These are phyloP conservation scores for Brachionus rubens DNA, from an alignment of 1,140 invertebrate genomes.

Conservation along the genomic window DNA sequence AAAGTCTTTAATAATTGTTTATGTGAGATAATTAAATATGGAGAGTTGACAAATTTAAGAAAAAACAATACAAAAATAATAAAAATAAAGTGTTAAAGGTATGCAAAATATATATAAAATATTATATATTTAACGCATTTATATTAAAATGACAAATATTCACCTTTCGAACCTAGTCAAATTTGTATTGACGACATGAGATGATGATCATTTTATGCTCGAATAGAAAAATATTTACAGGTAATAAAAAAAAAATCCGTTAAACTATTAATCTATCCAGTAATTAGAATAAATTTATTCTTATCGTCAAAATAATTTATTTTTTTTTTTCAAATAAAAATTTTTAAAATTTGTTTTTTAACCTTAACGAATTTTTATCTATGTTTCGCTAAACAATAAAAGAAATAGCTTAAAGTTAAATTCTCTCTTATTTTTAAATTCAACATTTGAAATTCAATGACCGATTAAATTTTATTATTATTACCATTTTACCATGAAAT, in stretches of 20 bases:
- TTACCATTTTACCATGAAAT: slow-evolving; percentile 27
- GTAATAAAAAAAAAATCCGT: slow-evolving; percentile 37
- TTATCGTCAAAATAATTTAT: too few species aligned
- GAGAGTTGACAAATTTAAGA: slow-evolving; percentile 33
- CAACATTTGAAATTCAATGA: slow-evolving; percentile 41
- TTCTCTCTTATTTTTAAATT: neutral
- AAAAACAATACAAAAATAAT: neutral
- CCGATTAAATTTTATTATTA: slow-evolving; percentile 39
- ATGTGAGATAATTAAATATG: slow-evolving; percentile 36
- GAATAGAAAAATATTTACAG: slow-evolving; percentile 23
- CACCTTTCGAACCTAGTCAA: slow-evolving; percentile 28
- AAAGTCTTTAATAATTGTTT: too few species aligned
- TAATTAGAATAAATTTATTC: too few species aligned
- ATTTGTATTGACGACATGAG: neutral
- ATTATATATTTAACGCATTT: slow-evolving; percentile 3
- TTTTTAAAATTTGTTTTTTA: too few species aligned
- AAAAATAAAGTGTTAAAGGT: too few species aligned
- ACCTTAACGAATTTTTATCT: slow-evolving; percentile 25
- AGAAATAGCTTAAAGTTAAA: slow-evolving; percentile 39
- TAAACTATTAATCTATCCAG: too few species aligned
- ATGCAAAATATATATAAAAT: too few species aligned
- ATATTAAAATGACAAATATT: slow-evolving; percentile 33
- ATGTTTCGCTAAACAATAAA: neutral
- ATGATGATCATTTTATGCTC: too few species aligned
- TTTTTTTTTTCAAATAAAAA: too few species aligned